These are phyloP conservation scores for Pseudochirops cupreus DNA, from an alignment of 2,797 vertebrate species.

Conservation along the genomic window DNA sequence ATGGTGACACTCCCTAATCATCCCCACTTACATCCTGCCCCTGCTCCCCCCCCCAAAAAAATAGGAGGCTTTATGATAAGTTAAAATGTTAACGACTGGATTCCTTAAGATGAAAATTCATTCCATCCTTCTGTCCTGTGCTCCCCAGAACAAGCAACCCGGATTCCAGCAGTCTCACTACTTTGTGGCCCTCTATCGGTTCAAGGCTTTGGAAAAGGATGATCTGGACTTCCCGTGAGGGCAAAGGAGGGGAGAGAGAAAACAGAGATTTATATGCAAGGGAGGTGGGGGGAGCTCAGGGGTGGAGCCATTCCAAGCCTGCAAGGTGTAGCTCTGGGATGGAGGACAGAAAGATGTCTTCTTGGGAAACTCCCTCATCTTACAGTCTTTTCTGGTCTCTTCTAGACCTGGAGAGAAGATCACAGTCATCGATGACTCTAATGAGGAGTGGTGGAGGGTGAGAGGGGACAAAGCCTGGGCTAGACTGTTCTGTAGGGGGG, in stretches of 20 bases:
- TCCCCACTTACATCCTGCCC: background rate
- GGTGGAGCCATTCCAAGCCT: background rate
- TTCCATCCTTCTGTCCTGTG: background rate
- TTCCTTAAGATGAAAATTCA: background rate
- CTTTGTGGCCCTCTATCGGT: constrained; percentile 95
- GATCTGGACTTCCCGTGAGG: constrained; percentile 97
- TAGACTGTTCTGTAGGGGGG: background rate
- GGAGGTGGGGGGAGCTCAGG: background rate
- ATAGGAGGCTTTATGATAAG: background rate
- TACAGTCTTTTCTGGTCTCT: constrained; percentile 55
- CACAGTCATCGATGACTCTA: constrained; percentile 97
- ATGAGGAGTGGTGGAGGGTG: constrained; percentile 98
- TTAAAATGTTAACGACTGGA: background rate
- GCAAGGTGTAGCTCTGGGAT: too few species aligned
- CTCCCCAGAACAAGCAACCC: constrained; percentile 90
- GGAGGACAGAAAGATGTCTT: background rate
- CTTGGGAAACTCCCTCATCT: background rate
- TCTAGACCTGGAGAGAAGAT: constrained; percentile 96
- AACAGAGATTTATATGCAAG: background rate
- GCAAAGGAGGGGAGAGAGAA: background rate
- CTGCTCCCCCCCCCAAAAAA: accelerated
- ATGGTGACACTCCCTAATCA: background rate
- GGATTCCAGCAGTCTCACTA: constrained; percentile 93
- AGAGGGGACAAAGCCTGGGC: constrained; percentile 61
- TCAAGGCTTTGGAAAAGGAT: constrained; percentile 96